Base-by-base conservation (phyloP, 2,113 vertebrate species). In the Perca schrenkii region DNA sequence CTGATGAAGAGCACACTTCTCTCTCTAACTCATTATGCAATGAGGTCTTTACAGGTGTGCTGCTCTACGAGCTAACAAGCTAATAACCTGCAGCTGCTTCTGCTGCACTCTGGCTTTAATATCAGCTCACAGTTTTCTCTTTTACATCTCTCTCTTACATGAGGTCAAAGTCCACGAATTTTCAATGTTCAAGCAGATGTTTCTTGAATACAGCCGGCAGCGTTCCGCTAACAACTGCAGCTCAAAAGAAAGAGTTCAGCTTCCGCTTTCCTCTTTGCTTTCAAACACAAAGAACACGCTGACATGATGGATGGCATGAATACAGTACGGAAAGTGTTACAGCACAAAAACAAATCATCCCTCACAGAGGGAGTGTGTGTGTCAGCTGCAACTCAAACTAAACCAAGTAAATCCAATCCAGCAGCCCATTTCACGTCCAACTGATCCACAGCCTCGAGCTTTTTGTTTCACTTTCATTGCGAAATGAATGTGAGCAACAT, bases 71-170 rank as follows among this genome's bases (percentile, higher is more conserved):
- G 74, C 74, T 79, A 85, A 85, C 50, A 13, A 19, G n/a, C n/a
- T 76, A 74, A 78, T 13, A 3, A 43, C 54, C 31, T 85, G 62
- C 90, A 88, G 79, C 69, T 90, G 86, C 25, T 60, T 61, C n/a
- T 67, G 43, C 73, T 31, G 40, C 66, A n/a, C 58, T 57, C 5
- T 3, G 43, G n/a, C 63, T 58, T 28, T 61, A 52, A 70, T 43
- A 60, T 65, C 68, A 43, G 52, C 70, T 74, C 75, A 46, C 53
- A 22, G 65, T 40, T 63, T 50, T 52, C 58, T 34, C 25, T 53
- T 34, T 64, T 14, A n/a, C 21, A n/a, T 31, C 58, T 75, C 25
- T 53, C 28, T 28, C 28, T 28, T 28, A 28, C 61, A 62, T 0
- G 21, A 67, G 78, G 78, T 88, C 77, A 80, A 54, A 80, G 79